Conservation (phyloP, 2,797 vertebrate genomes). For the Eidolon dupreanum region DNA sequence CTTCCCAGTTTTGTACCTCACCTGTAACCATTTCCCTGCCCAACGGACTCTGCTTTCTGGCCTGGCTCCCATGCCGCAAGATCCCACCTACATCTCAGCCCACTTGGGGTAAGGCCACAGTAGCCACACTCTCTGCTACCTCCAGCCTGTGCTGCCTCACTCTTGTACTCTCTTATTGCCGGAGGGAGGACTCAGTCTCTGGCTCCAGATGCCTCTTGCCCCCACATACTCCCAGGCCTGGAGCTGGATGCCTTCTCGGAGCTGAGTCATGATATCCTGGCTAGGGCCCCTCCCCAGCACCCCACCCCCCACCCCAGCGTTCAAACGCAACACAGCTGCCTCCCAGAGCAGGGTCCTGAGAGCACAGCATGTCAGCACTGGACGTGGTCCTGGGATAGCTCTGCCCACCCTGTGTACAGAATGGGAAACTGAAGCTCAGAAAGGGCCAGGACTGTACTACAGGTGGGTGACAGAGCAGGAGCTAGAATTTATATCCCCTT, state of each 20-base stretch:
- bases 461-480: neutral
- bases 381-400: neutral
- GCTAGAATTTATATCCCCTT: neutral
- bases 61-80: neutral
- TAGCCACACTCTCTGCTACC: neutral
- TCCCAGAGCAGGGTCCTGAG: neutral
- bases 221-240: neutral
- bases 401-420: neutral
- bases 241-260: constrained; percentile 42
- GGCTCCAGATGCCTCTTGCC: constrained; percentile 24
- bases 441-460: neutral
- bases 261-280: constrained; percentile 65
- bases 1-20: neutral
- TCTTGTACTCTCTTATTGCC: neutral
- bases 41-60: neutral
- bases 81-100: neutral
- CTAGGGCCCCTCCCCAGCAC: neutral
- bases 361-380: neutral
- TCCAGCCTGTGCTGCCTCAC: neutral
- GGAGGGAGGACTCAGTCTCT: neutral
- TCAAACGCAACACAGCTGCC: neutral
- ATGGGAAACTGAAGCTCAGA: constrained; percentile 14
- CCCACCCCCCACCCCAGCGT: neutral
- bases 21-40: neutral
- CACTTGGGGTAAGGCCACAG: neutral